Evolutionary conservation across 2,797 vertebrate species (phyloP), one percentile per base, ranked within the genome.

Genomic region (Sebastes minor): DNA sequence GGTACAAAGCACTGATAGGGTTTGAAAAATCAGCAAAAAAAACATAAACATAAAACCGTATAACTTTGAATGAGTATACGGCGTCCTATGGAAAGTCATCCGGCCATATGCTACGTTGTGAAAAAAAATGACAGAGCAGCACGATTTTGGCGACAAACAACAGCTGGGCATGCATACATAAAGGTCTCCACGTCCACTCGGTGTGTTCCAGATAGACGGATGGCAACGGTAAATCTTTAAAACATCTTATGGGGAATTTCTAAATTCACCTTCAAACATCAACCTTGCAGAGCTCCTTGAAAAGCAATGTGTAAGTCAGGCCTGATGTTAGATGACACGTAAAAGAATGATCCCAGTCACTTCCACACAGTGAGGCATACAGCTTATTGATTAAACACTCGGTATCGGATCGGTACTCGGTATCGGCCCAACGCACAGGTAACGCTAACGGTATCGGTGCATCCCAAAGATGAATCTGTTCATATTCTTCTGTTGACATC

Each of bases 111-210:
- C 77, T 89, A 71, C 85, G 81, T 73, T 80, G 71, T 78, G 61
- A 66, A 73, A 76, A 78, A 78, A 89, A 88, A 75, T 80, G 87
- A 92, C 92, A 89, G 81, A 82, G 78, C 78, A 80, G 86, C 88
- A 79, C 12, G 83, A 76, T 88, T 93, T 87, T 76, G 74, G 79
- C 64, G 88, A 93, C 90, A 94, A 94, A 94, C 91, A 94, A 88
- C 94, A 94, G 94, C 94, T 94, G 94, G 91, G 80, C 86, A 57
- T 90, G 94, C 89, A 94, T 94, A 92, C 77, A 91, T 91, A 92
- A 92, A 86, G 86, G 82, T 82, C 84, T 80, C 73, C 62, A 80
- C 33, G 77, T 91, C 89, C 86, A 88, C 84, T 65, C 28, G n/a
- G 66, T 33, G 78, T 76, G 61, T 82, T 79, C 66, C 46, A 49